These are phyloP conservation scores for Geotrypetes seraphini DNA, from an alignment of 2,797 vertebrate species.

Conservation along the genomic window DNA sequence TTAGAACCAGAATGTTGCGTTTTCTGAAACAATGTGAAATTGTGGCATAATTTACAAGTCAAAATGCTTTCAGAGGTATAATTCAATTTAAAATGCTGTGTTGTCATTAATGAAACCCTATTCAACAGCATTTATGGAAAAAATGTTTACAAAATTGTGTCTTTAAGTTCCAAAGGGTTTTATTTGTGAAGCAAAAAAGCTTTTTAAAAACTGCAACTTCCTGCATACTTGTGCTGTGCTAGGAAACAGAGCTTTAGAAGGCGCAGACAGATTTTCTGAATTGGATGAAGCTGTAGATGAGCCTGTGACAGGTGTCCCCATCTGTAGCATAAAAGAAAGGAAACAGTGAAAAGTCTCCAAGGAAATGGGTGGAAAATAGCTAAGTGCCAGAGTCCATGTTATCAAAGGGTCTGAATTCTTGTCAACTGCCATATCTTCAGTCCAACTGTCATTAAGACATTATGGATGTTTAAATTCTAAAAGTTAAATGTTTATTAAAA, in stretches of 20 bases:
- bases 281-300: constrained; percentile 85
- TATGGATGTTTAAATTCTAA: constrained; percentile 21
- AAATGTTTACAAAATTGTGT: constrained; percentile 30
- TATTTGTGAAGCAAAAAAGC: constrained; percentile 63
- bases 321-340: constrained; percentile 93
- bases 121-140: constrained; percentile 19
- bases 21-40: not conserved
- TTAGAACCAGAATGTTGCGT: constrained; percentile 46
- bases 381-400: constrained; percentile 44
- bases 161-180: constrained; percentile 59
- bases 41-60: no score
- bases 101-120: constrained; percentile 35
- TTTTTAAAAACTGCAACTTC: constrained; percentile 68
- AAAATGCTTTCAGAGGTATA: not conserved
- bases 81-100: constrained; percentile 5
- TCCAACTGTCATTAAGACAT: constrained; percentile 9
- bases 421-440: constrained; percentile 13
- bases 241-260: constrained; percentile 93
- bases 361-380: constrained; percentile 57
- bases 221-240: constrained; percentile 95
- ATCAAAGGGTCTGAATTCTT: constrained; percentile 26
- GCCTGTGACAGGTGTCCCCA: constrained; percentile 94
- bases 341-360: constrained; percentile 83
- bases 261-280: constrained; percentile 91
- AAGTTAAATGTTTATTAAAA: no score